Percentiles rank a stretch among this genome's conserved stretches.
These are phyloP conservation scores for Eristalis tenax DNA, from an alignment of 2,888 invertebrate species.

Conservation along the genomic window DNA sequence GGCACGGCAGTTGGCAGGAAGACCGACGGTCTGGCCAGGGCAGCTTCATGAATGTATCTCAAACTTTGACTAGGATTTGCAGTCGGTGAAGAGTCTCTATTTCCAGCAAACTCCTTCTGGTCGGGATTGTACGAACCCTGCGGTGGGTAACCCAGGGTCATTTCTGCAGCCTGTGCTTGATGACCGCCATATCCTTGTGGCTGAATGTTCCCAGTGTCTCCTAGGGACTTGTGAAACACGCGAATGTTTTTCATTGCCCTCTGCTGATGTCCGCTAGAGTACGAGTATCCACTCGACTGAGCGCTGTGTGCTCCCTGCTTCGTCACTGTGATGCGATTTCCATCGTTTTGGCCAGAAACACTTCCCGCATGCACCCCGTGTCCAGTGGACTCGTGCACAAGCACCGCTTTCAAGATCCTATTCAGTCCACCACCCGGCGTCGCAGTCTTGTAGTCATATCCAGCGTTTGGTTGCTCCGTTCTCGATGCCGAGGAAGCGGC, in stretches of 20 bases:
- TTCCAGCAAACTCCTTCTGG: neutral
- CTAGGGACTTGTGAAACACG: constrained; percentile 20
- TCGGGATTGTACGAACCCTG: neutral
- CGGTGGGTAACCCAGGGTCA: neutral
- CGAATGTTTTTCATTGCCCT: neutral
- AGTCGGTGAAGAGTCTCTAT: neutral
- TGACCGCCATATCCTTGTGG: neutral
- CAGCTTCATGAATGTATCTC: constrained; percentile 7
- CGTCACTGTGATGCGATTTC: neutral
- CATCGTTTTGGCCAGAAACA: neutral
- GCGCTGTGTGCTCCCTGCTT: neutral
- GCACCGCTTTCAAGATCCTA: constrained; percentile 30
- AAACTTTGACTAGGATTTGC: neutral
- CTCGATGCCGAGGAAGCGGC: neutral
- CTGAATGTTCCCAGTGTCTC: constrained; percentile 13
- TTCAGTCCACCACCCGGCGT: neutral
- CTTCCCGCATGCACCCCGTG: constrained; percentile 9
- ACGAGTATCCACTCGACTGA: neutral
- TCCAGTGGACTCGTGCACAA: constrained; percentile 18
- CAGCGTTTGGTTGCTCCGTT: neutral
- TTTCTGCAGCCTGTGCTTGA: neutral
- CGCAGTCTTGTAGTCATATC: constrained; percentile 2
- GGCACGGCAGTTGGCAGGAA: neutral
- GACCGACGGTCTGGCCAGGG: neutral
- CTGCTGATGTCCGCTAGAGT: neutral